Conservation (phyloP, 1,140 invertebrate genomes). For the Parasteatoda tepidariorum region DNA sequence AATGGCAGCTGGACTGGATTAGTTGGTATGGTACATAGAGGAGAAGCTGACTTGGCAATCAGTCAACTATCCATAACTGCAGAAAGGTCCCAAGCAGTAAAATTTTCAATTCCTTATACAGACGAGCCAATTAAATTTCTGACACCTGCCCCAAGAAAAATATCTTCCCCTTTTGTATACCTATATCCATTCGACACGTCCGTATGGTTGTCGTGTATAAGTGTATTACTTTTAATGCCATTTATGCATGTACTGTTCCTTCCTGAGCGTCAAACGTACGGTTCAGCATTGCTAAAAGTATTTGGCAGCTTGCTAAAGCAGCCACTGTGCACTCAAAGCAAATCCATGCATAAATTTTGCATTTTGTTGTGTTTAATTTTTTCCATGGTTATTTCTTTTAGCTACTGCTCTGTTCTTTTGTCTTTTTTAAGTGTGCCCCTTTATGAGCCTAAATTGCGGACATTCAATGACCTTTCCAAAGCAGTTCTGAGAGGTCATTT, state of each 20-base stretch:
- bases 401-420: neutral
- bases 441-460: neutral
- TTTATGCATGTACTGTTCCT: neutral
- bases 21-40: neutral
- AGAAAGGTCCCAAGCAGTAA: neutral
- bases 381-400: neutral
- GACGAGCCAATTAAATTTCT: neutral
- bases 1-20: neutral
- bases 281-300: neutral
- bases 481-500: neutral
- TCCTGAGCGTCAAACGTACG: neutral
- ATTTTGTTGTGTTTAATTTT: neutral
- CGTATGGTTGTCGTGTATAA: neutral
- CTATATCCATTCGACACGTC: neutral
- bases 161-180: neutral
- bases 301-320: neutral
- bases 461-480: neutral
- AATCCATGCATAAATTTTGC: neutral
- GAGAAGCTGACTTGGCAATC: neutral
- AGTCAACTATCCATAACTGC: neutral
- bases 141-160: neutral
- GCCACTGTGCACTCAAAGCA: neutral
- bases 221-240: neutral
- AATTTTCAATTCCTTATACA: neutral
- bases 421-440: neutral